These are phyloP conservation scores for Eustalomyia histrio DNA, from an alignment of 2,888 invertebrate species.

Conservation along the genomic window DNA sequence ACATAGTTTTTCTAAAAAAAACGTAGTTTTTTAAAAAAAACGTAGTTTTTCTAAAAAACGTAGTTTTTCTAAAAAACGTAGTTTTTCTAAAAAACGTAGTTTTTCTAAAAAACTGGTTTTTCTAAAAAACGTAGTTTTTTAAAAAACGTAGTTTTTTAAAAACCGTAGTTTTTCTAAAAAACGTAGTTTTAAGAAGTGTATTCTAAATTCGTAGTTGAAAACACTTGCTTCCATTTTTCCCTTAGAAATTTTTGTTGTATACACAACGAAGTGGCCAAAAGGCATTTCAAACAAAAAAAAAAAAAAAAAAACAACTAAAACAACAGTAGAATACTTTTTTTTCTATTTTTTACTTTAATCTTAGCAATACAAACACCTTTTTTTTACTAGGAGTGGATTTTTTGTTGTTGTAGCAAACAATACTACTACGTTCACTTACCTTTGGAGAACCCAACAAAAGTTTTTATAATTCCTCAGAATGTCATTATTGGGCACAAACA, in stretches of 20 bases:
- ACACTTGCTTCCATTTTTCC: not conserved
- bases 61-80: too few species aligned
- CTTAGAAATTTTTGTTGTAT: not conserved
- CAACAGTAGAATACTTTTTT: constrained; percentile 10
- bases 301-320: constrained; percentile 36
- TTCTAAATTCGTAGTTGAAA: too few species aligned
- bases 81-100: too few species aligned
- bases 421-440: constrained; percentile 43
- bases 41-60: too few species aligned
- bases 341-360: constrained; percentile 38
- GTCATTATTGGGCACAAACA: too few species aligned
- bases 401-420: constrained; percentile 25
- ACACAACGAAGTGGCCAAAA: constrained; percentile 53
- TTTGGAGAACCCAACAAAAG: constrained; percentile 23
- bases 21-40: too few species aligned
- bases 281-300: constrained; percentile 47
- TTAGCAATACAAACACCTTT: constrained; percentile 51
- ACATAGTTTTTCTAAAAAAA: too few species aligned
- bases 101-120: too few species aligned
- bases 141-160: too few species aligned
- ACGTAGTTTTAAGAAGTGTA: too few species aligned
- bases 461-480: not conserved
- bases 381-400: constrained; percentile 12
- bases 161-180: too few species aligned
- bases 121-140: too few species aligned